Evolutionary conservation across 2,113 vertebrate genomes (phyloP).

Genomic region (Aphelocoma coerulescens): DNA sequence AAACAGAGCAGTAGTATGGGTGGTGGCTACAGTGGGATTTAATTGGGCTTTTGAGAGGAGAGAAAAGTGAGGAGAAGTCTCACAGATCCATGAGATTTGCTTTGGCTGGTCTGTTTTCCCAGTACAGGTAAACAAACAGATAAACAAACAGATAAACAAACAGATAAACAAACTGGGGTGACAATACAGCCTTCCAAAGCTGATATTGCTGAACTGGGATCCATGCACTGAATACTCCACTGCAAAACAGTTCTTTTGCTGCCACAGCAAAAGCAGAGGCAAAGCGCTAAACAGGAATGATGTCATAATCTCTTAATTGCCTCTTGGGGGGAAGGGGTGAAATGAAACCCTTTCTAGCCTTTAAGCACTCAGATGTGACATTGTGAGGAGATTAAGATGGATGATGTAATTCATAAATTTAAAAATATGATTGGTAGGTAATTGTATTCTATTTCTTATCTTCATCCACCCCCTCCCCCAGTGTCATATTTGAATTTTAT

Average conservation of each 20-base stretch:
- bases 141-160: not conserved
- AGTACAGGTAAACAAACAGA: not conserved
- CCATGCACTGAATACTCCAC: fast-evolving
- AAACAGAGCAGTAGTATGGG: not conserved
- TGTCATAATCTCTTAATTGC: fast-evolving
- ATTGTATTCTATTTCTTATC: not conserved
- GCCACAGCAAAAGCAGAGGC: not conserved
- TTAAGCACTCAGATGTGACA: not conserved
- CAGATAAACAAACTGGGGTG: not conserved
- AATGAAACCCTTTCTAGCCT: not conserved
- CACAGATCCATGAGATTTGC: not conserved
- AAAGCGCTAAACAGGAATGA: not conserved
- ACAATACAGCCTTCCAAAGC: not conserved
- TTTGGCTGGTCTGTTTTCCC: not conserved
- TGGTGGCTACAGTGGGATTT: not conserved
- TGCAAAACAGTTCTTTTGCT: not conserved
- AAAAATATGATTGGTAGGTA: not conserved
- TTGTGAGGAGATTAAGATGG: not conserved
- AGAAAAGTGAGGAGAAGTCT: fast-evolving
- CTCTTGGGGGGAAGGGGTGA: not conserved
- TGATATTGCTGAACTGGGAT: not conserved
- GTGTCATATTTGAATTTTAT: not conserved
- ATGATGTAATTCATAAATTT: not conserved
- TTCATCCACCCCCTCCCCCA: not conserved
- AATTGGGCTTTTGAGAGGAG: not conserved